phyloP scores from a whole-genome alignment of 2,888 invertebrate genomes.

The Ethmia dodecea region DNA sequence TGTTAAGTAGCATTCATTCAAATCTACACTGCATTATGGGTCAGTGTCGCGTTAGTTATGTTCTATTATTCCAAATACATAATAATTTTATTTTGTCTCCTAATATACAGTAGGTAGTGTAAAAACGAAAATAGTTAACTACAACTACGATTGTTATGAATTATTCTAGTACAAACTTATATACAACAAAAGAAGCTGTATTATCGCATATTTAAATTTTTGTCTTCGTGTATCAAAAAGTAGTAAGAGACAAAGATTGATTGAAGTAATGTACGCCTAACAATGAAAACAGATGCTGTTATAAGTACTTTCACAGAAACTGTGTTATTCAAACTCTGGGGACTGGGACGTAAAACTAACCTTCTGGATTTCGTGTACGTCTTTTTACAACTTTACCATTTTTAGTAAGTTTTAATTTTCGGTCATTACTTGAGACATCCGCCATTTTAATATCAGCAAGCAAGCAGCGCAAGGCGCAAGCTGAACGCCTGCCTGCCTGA shows the following conservation, averaged over 20 bases:
- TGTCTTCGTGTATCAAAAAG: slow-evolving; percentile 50
- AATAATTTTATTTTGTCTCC: too few species aligned
- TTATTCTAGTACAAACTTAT: too few species aligned
- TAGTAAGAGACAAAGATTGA: slow-evolving; percentile 65
- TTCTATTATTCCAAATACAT: too few species aligned
- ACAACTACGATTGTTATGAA: too few species aligned
- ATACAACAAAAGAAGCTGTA: too few species aligned
- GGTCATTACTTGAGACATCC: slow-evolving; percentile 71
- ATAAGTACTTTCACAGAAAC: slow-evolving; percentile 2
- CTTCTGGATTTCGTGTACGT: slow-evolving; percentile 70
- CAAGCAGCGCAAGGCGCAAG: not conserved
- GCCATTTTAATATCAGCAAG: slow-evolving; percentile 67
- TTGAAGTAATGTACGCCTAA: slow-evolving; percentile 26
- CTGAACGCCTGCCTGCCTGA: too few species aligned
- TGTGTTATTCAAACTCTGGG: slow-evolving; percentile 9
- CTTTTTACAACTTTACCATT: slow-evolving; percentile 70
- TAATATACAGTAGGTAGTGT: too few species aligned
- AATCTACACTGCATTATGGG: too few species aligned
- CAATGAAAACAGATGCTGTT: slow-evolving; percentile 19
- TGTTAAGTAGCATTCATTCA: too few species aligned
- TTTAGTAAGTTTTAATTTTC: slow-evolving; percentile 70
- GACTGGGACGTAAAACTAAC: slow-evolving; percentile 33
- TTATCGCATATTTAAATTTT: too few species aligned
- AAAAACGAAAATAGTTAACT: too few species aligned
- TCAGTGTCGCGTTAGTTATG: too few species aligned